Base-by-base conservation (phyloP, 2,113 vertebrate genomes). In the Anolis sagrei region DNA sequence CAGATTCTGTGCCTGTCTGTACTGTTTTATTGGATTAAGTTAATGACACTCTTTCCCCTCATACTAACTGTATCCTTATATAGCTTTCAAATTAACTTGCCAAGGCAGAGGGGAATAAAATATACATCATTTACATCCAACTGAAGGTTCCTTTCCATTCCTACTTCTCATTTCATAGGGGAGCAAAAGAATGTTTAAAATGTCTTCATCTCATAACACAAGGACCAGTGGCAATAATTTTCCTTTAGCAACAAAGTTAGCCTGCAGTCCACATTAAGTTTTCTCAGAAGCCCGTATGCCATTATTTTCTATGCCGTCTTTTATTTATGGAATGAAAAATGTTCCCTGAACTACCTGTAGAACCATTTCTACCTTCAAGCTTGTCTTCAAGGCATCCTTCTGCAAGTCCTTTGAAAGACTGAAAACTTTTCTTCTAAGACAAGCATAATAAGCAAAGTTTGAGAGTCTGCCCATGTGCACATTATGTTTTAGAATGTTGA, bases 351-450 rank as follows among this genome's bases (percentile, higher is more conserved):
- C 29, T 79, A 51, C 64, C 49, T 87, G 61, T 78, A 49, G 75
- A 87, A 83, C 39, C 51, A 83, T 61, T 49, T 78, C 44, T 72
- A 70, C 68, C 84, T 78, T 73, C 34, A 62, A 85, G 68, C 49
- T 9, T 58, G 32, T 70, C 84, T 87, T 62, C 75, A 77, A 64
- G 58, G 44, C 75, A 39, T 49, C 25, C 51, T 87, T 69, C 81
- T 87, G 9, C 36, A 72, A 39, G n/a, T 61, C 83, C 69, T 79
- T 72, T 85, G 76, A 85, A 85, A 79, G 51, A 79, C 29, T 69
- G 27, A 85, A 85, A 85, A 61, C 49, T 48, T 85, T 61, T 84
- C 64, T 83, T 83, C 32, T 34, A 39, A 72, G 83, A 79, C 76
- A 32, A 25, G 27, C 83, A 72, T 72, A 85, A 79, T 85, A 85